phyloP scores from a whole-genome alignment of 2,888 invertebrate genomes.

The Notocelia uddmanniana region DNA sequence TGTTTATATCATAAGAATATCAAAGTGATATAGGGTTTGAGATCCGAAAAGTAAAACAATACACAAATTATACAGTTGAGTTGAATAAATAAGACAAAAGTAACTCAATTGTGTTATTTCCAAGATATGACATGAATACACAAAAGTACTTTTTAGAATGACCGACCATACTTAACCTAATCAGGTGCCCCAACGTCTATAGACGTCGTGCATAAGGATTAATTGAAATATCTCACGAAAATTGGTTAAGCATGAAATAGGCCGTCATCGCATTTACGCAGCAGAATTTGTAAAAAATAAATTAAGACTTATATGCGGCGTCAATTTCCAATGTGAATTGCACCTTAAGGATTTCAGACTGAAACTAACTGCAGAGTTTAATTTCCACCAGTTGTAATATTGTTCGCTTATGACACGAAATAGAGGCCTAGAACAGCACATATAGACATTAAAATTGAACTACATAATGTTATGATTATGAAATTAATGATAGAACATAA shows the following conservation, averaged over 20 bases:
- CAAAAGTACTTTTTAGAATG: background rate
- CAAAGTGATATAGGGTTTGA: background rate
- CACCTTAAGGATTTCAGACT: background rate
- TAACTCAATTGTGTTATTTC: constrained; percentile 1
- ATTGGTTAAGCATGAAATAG: background rate
- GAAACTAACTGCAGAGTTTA: background rate
- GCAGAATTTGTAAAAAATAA: background rate
- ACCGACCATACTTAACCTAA: too few relatives aligned
- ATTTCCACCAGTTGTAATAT: constrained; percentile 8
- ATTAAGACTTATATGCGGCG: background rate
- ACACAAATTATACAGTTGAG: background rate
- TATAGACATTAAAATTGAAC: constrained; percentile 10
- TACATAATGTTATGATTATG: constrained; percentile 6
- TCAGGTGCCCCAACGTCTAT: too few relatives aligned
- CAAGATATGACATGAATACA: background rate
- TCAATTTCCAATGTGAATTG: background rate
- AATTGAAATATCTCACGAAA: too few relatives aligned
- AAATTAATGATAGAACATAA: background rate
- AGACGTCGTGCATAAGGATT: too few relatives aligned
- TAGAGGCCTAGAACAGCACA: constrained; percentile 27
- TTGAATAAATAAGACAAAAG: background rate
- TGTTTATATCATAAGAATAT: background rate
- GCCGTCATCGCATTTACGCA: background rate
- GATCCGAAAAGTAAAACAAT: background rate
- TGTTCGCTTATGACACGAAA: constrained; percentile 24